Conservation (phyloP, 2,797 vertebrate species). For the Bradypodion ventrale region DNA sequence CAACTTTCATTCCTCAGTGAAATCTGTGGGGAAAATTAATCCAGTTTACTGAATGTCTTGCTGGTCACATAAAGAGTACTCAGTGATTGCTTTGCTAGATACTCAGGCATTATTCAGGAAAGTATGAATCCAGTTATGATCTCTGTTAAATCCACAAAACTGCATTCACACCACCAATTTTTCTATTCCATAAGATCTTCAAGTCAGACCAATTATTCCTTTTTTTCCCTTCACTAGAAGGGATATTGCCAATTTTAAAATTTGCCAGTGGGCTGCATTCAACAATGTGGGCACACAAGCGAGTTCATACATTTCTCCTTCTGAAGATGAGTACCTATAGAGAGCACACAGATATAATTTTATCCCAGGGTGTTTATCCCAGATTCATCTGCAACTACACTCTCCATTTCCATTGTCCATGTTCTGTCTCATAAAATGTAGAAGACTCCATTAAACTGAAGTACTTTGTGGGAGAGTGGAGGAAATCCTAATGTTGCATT, state of each 20-base stretch:
- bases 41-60: constrained; percentile 16
- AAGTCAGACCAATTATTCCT: not conserved
- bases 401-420: not conserved
- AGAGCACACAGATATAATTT: not conserved
- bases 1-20: constrained; percentile 27
- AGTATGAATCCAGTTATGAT: constrained; percentile 10
- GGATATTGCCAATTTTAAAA: not conserved
- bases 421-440: not conserved
- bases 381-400: not conserved
- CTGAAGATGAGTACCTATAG: not conserved
- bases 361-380: not conserved
- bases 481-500: not conserved
- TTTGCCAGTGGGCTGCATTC: not conserved
- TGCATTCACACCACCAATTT: not conserved
- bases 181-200: not conserved
- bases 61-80: constrained; percentile 20
- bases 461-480: not conserved
- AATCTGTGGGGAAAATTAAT: not conserved
- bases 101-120: not conserved
- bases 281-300: not conserved
- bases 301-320: not conserved
- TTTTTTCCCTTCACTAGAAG: not conserved
- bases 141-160: not conserved
- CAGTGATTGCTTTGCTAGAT: constrained; percentile 1
- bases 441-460: not conserved